Base-by-base conservation (phyloP, 2,888 invertebrate species). In the Ryuthela nishihirai region DNA sequence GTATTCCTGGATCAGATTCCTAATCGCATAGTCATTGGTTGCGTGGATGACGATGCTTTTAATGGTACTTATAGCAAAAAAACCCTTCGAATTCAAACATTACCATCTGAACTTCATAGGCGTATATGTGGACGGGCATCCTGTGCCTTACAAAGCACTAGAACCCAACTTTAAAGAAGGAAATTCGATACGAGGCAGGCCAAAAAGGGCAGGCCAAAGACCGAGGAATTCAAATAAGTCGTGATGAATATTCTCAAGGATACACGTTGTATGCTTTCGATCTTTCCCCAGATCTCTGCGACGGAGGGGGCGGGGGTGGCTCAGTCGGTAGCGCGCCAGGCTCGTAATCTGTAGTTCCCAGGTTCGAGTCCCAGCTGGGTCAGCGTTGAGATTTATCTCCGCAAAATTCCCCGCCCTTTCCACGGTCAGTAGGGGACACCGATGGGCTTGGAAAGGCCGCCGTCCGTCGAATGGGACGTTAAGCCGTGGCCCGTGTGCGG, bases 261-360 rank as follows among this genome's bases (percentile, higher is more conserved):
- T 29, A 46, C 21, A 18, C 25, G 5, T 7, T 54, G 4, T 47
- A 46, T 25, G 36, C 35, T 12, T 54, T 54, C 26, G 54, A 54
- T 35, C 18, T 54, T n/a, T 36, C n/a, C 4, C 35, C 54, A 9
- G 46, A 54, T 17, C 20, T 54, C 5, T 46, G 45, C 18, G 20
- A 46, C 25, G 43, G 26, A 12, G 7, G 20, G n/a, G n/a, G n/a
- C n/a, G n/a, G n/a, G n/a, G n/a, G n/a, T n/a, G n/a, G n/a, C n/a
- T n/a, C n/a, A n/a, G n/a, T n/a, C n/a, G n/a, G n/a, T n/a, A n/a
- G n/a, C n/a, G n/a, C n/a, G n/a, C n/a, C n/a, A n/a, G n/a, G n/a
- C n/a, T n/a, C n/a, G n/a, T n/a, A n/a, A n/a, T n/a, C n/a, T n/a
- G n/a, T n/a, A n/a, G n/a, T n/a, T n/a, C n/a, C n/a, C n/a, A n/a